These are phyloP conservation scores for Argyresthia albistria DNA, from an alignment of 2,888 invertebrate genomes.

Conservation along the genomic window DNA sequence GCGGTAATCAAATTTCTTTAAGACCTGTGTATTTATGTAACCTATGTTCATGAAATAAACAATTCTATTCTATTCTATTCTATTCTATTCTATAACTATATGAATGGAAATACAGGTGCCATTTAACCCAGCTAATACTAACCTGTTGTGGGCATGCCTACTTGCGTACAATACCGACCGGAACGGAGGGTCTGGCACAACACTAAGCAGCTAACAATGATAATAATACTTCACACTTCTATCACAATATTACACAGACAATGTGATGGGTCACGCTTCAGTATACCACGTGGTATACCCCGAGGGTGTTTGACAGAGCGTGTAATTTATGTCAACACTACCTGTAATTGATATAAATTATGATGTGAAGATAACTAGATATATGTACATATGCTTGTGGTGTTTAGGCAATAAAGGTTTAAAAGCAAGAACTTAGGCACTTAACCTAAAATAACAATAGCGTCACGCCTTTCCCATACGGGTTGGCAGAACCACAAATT, in stretches of 20 bases:
- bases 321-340: constrained; percentile 12
- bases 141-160: constrained; percentile 23
- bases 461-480: too few species aligned
- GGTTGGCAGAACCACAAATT: too few species aligned
- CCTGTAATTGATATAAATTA: neutral
- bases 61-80: too few species aligned
- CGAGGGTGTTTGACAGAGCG: constrained; percentile 21
- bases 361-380: too few species aligned
- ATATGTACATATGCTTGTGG: too few species aligned
- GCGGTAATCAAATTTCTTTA: too few species aligned
- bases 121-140: neutral
- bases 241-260: neutral
- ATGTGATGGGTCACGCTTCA: constrained; percentile 17
- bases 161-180: constrained; percentile 48
- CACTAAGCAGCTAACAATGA: neutral
- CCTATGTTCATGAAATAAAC: too few species aligned
- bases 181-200: constrained; percentile 20
- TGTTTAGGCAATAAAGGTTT: too few species aligned
- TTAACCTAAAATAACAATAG: too few species aligned
- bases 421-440: too few species aligned
- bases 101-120: neutral
- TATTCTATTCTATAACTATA: too few species aligned
- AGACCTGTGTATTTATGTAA: too few species aligned
- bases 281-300: constrained; percentile 26
- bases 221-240: neutral